Evolutionary conservation across 2,797 vertebrate species (phyloP).

Genomic region (Phyllotis vaccarum): DNA sequence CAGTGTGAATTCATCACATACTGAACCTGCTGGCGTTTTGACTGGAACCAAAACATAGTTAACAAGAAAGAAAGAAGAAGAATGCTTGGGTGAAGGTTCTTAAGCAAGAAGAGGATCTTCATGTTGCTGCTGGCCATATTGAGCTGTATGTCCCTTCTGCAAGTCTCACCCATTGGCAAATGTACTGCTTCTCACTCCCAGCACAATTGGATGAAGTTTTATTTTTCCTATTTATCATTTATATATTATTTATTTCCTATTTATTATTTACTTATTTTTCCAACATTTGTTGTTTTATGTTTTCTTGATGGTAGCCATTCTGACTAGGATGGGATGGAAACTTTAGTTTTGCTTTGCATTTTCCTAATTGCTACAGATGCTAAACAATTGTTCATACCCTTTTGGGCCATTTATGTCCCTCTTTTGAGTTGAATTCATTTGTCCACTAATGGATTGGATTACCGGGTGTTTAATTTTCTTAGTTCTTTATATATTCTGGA

Average conservation of each 20-base stretch:
- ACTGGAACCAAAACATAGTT: not conserved
- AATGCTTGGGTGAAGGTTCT: not conserved
- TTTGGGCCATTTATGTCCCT: not conserved
- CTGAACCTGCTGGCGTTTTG: not conserved
- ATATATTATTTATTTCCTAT: too few relatives aligned
- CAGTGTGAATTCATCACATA: not conserved
- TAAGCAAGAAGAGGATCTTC: not conserved
- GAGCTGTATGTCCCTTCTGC: not conserved
- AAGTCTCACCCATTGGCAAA: not conserved
- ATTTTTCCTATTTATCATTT: not conserved
- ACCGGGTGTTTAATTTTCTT: not conserved
- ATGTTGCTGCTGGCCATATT: not conserved
- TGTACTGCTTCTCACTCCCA: not conserved
- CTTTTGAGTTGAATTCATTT: not conserved
- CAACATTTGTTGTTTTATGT: not conserved
- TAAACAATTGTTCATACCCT: not conserved
- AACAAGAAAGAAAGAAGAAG: not conserved
- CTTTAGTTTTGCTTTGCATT: not conserved
- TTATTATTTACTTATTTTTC: too few relatives aligned
- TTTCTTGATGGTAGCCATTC: not conserved
- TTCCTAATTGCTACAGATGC: not conserved
- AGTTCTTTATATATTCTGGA: not conserved
- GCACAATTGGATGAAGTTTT: not conserved
- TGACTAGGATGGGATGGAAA: not conserved
- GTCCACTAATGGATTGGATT: not conserved